Evolutionary conservation across 2,888 invertebrate species (phyloP).

Genomic region (Hypomecis punctinalis): DNA sequence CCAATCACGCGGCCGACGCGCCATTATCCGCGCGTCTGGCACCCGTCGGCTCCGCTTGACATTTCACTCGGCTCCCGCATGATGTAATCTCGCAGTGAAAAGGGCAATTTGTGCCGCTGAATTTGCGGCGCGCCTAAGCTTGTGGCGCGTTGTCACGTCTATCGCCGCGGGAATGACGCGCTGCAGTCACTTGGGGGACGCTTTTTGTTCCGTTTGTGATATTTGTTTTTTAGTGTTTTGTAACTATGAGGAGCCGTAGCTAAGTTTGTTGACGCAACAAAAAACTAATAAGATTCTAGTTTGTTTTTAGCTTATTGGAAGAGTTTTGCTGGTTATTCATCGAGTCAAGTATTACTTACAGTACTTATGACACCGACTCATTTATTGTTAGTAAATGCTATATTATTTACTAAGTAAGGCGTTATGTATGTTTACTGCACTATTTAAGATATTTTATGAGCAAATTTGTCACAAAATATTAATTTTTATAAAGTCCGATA

Average conservation of each 20-base stretch:
- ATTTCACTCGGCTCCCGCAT: conserved; percentile 85
- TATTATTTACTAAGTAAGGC: too few relatives aligned
- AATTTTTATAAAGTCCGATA: too few relatives aligned
- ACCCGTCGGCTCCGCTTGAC: conserved; percentile 85
- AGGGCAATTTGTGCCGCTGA: conserved; percentile 85
- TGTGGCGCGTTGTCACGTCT: conserved; percentile 80
- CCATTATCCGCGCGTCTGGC: conserved; percentile 85
- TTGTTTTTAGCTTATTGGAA: conserved; percentile 8
- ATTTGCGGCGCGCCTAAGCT: conserved; percentile 83
- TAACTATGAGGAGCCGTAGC: conserved; percentile 31
- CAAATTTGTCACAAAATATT: too few relatives aligned
- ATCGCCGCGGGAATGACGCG: conserved; percentile 62
- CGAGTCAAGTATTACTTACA: too few relatives aligned
- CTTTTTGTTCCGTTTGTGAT: conserved; percentile 46
- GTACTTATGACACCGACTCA: too few relatives aligned
- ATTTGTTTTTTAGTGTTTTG: too few relatives aligned
- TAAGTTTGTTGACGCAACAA: conserved; percentile 44
- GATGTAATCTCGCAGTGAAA: conserved; percentile 85
- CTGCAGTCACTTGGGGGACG: conserved; percentile 46
- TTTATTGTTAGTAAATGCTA: too few relatives aligned
- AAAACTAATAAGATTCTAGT: conserved; percentile 49
- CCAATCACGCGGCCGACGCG: conserved; percentile 85
- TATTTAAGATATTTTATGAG: too few relatives aligned
- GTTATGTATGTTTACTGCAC: too few relatives aligned
- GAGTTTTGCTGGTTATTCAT: too few relatives aligned